Evolutionary conservation across 1,140 invertebrate species (phyloP), one percentile per base, ranked within the genome.

Genomic region (Bombyx mandarina): DNA sequence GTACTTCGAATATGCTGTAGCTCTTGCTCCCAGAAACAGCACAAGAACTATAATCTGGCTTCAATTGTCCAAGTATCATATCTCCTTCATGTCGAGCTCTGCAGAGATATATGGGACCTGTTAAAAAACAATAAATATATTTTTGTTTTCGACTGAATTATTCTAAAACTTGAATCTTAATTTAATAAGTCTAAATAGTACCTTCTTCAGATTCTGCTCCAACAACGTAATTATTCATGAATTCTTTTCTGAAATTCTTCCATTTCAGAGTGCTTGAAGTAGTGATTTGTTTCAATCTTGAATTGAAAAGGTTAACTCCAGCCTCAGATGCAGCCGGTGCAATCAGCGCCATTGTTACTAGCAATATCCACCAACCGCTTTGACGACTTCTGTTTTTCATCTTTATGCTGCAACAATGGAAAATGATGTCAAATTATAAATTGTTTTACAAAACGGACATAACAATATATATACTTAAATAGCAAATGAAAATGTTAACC

Each of bases 61-160:
- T 88, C 62, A 90, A 81, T 79, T 92, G 90, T 3, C 94, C 94
- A 7, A 93, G 89, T 7, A 94, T 90, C 90, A 91, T 93, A 44
- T 93, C 88, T 2, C 92, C 92, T 67, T 91, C 91, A 57, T 93
- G 90, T 56, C 89, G 85, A 3, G 91, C 92, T 54, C 94, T 89
- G 76, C 94, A 96, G 2, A 95, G 89, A 82, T 92, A 94, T 43
- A 95, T 90, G 6, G 91, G 89, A 60, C 88, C 84, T 87, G 73
- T 43, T 65, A 69, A 73, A 58, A 73, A 56, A 47, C 63, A 58
- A 45, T 47, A 54, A 48, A 22, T 43, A 10, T 53, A 43, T 8
- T 58, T 66, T 9, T 53, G 8, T 22, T 45, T 43, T 35, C 35
- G 18, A 26, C 26, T 35, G 26, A 57, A 45, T 8, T 48, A 7